Evolutionary conservation across 2,888 invertebrate species (phyloP).

Genomic region (Geotrupes spiniger): DNA sequence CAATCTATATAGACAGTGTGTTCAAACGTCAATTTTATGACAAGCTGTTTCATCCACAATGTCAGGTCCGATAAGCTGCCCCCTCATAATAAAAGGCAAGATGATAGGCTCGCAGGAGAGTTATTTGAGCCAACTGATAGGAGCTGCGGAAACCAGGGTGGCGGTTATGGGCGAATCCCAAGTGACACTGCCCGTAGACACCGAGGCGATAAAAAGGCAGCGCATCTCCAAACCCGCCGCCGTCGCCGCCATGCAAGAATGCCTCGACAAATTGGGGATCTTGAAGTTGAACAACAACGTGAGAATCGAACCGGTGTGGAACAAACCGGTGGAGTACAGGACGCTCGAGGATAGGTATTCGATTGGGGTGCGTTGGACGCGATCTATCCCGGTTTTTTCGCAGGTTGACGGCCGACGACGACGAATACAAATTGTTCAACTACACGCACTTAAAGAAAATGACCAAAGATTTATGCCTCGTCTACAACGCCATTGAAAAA

Average conservation of each 20-base stretch:
- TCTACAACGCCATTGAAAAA: conserved; percentile 8
- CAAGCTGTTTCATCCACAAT: no score
- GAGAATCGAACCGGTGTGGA: conserved; percentile 19
- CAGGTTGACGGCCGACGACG: background rate
- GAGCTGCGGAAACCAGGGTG: no score
- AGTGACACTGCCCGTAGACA: no score
- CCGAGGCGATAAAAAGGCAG: no score
- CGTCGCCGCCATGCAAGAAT: conserved; percentile 16
- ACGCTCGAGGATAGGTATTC: conserved; percentile 10
- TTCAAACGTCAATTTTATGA: no score
- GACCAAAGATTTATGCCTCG: conserved; percentile 17
- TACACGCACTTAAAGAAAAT: conserved; percentile 16
- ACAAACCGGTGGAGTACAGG: conserved; percentile 9
- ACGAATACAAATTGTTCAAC: conserved; percentile 13
- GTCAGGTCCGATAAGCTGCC: no score
- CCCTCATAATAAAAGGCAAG: no score
- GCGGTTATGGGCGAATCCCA: no score
- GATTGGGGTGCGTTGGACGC: background rate
- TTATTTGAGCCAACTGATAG: no score
- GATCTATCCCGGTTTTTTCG: no score
- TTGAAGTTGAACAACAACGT: conserved; percentile 22
- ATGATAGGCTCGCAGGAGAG: no score
- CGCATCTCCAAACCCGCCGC: background rate
- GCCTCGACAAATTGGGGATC: conserved; percentile 24
- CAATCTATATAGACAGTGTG: no score